Base-by-base conservation (phyloP, 2,888 invertebrate genomes). In the Acheta domesticus region DNA sequence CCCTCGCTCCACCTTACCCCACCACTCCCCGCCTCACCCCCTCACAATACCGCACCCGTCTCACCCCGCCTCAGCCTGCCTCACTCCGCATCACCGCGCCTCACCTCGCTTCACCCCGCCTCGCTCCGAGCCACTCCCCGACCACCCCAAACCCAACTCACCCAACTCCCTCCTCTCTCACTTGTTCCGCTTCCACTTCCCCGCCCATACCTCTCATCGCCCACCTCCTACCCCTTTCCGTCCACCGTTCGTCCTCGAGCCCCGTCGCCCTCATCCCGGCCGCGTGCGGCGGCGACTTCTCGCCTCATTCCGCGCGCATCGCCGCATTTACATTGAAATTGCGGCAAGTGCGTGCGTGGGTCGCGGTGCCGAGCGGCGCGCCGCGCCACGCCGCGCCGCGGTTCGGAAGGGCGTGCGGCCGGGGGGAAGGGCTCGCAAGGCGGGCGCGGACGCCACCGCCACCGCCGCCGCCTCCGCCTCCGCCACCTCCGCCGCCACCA, bases 241-340 rank as follows among this genome's bases (percentile, higher is more conserved):
- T 19, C 16, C 62, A 5, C n/a, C 62, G 62, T 12, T 8, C 62
- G 62, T 62, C 16, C 16, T n/a, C n/a, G 0, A 11, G 8, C 16
- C 62, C 16, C 16, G 62, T 62, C 8, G 23, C 23, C 23, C 23
- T 23, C 2, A 23, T 23, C 23, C 23, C 23, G 36, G 36, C 36
- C 36, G 36, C 36, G 36, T 36, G 36, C 36, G 36, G 36, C 36
- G 36, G 36, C 36, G 36, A 36, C 36, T 36, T 36, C 36, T 36
- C 36, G 36, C 36, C 36, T 36, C 62, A 62, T 62, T 62, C 62
- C 62, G 62, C 62, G 62, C 62, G 16, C 62, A 12, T 62, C 62
- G 16, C n/a, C n/a, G 62, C 62, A 62, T 62, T 62, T 62, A 62
- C 62, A 62, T 62, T 62, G 62, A 62, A 62, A 62, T 62, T 62